Evolutionary conservation across 2,888 invertebrate genomes (phyloP).

Genomic region (Candidula unifasciata): DNA sequence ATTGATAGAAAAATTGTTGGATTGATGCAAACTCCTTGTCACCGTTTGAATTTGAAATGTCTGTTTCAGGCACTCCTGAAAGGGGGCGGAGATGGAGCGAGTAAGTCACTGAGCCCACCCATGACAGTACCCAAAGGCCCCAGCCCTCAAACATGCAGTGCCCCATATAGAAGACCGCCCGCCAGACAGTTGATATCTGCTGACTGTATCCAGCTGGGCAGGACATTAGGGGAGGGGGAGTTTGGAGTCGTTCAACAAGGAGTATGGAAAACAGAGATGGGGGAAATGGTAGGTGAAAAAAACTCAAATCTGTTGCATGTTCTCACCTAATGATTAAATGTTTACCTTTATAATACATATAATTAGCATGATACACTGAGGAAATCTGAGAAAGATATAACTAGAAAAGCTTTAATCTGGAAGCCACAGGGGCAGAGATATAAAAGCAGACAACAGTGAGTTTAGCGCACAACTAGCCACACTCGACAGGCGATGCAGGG

Average conservation of each 20-base stretch:
- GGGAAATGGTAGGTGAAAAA: constrained; percentile 84
- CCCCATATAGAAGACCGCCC: constrained; percentile 63
- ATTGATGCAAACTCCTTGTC: not conserved
- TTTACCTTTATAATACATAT: too few species aligned
- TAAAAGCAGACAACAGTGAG: too few species aligned
- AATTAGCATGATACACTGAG: too few species aligned
- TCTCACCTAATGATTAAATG: too few species aligned
- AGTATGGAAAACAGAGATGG: constrained; percentile 93
- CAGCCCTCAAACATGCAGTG: constrained; percentile 36
- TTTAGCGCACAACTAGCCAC: too few species aligned
- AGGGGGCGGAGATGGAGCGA: constrained; percentile 54
- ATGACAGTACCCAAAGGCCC: constrained; percentile 63
- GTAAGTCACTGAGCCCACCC: constrained; percentile 64
- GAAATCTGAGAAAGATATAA: too few species aligned
- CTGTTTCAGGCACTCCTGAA: constrained; percentile 63
- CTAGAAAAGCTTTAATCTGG: too few species aligned
- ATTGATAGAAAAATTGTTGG: not conserved
- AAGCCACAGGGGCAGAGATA: too few species aligned
- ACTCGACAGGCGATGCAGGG: too few species aligned
- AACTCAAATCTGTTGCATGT: too few species aligned
- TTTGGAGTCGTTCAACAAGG: constrained; percentile 99
- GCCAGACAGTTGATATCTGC: constrained; percentile 87
- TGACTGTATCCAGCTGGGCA: constrained; percentile 93
- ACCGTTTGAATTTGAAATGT: not conserved
- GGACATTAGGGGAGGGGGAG: constrained; percentile 96